Conservation (phyloP, 2,113 vertebrate genomes). For the Sorex fumeus region DNA sequence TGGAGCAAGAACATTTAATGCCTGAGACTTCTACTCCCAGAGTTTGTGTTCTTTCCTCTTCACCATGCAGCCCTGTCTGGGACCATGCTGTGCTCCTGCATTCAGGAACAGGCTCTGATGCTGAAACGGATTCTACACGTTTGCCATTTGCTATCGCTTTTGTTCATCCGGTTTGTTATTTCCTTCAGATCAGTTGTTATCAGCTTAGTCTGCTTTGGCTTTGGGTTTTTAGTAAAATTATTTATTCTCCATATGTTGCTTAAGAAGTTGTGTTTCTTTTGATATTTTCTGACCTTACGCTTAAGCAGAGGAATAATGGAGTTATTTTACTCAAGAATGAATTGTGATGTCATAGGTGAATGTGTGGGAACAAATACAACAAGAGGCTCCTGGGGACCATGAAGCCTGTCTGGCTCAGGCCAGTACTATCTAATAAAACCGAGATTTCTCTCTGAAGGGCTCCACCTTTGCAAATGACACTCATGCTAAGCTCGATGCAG, state of each 20-base stretch:
- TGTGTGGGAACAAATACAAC: slow-evolving; percentile 77
- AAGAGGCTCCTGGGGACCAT: slow-evolving; percentile 58
- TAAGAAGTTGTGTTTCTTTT: slow-evolving; percentile 64
- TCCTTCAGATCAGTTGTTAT: slow-evolving; percentile 59
- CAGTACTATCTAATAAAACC: slow-evolving; percentile 82
- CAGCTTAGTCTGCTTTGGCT: slow-evolving; percentile 62
- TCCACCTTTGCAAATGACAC: slow-evolving; percentile 80
- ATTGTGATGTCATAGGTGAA: slow-evolving; percentile 77
- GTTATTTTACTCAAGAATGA: slow-evolving; percentile 74
- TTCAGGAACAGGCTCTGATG: slow-evolving; percentile 68
- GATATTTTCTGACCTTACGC: slow-evolving; percentile 74
- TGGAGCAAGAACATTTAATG: background rate
- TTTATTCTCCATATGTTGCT: slow-evolving; percentile 51
- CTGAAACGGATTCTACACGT: slow-evolving; percentile 27
- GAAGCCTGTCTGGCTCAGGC: slow-evolving; percentile 53
- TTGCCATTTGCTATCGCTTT: slow-evolving; percentile 41
- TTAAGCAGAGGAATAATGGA: slow-evolving; percentile 42
- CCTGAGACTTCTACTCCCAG: no score
- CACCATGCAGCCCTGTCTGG: background rate
- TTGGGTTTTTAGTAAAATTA: slow-evolving; percentile 69
- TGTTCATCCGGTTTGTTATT: slow-evolving; percentile 44
- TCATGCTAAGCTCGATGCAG: slow-evolving; percentile 70
- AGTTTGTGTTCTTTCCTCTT: background rate
- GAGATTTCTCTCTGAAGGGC: slow-evolving; percentile 79
- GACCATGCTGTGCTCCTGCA: slow-evolving; percentile 65